These are phyloP conservation scores for Ephialtes manifestator DNA, from an alignment of 2,888 invertebrate species.

Conservation along the genomic window DNA sequence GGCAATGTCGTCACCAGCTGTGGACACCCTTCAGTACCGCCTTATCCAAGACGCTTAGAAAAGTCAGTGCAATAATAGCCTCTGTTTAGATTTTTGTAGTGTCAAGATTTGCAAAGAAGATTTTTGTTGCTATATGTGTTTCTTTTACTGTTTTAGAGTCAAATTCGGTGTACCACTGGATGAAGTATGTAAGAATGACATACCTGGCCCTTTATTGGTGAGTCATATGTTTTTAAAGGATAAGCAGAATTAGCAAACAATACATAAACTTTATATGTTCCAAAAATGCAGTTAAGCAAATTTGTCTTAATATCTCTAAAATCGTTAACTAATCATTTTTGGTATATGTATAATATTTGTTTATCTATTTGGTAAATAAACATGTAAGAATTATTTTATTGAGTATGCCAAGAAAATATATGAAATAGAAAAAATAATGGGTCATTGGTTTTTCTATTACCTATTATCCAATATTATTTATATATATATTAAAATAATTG, in stretches of 20 bases:
- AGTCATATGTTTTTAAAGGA: slow-evolving; percentile 83
- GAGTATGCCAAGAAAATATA: too few species aligned
- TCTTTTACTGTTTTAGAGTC: slow-evolving; percentile 88
- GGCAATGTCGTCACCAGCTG: slow-evolving; percentile 97
- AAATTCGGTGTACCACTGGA: slow-evolving; percentile 97
- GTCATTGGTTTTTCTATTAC: too few species aligned
- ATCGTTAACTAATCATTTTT: too few species aligned
- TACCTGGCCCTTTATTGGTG: slow-evolving; percentile 96
- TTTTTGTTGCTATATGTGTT: slow-evolving; percentile 79
- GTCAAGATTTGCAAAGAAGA: not conserved
- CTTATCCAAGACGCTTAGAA: slow-evolving; percentile 94
- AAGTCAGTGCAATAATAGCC: slow-evolving; percentile 86
- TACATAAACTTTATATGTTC: not conserved
- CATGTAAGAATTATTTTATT: too few species aligned
- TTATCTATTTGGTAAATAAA: too few species aligned
- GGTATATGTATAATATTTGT: too few species aligned
- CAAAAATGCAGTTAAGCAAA: too few species aligned
- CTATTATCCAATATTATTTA: too few species aligned
- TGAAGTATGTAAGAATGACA: slow-evolving; percentile 98
- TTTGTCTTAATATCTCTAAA: too few species aligned
- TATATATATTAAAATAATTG: too few species aligned
- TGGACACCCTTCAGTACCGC: slow-evolving; percentile 92
- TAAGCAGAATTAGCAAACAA: not conserved
- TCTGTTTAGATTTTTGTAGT: not conserved
- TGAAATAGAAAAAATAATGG: too few species aligned